Conservation (phyloP, 2,888 invertebrate species). For the Choreutis nemorana region DNA sequence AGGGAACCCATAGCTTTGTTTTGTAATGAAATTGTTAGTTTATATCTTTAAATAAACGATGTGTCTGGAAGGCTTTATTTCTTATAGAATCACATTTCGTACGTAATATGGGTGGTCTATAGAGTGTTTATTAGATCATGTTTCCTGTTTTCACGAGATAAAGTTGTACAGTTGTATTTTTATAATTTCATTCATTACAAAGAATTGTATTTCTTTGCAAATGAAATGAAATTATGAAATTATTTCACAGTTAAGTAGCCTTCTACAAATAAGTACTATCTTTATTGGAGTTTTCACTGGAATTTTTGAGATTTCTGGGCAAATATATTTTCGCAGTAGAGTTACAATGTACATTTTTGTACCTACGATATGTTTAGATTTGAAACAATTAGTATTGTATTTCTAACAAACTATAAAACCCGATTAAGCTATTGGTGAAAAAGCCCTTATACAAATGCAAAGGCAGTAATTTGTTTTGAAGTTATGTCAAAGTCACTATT, state of each 20-base stretch:
- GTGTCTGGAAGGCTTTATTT: constrained; percentile 26
- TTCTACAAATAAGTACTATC: not conserved
- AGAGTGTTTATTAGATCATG: constrained; percentile 8
- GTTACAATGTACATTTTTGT: too few relatives aligned
- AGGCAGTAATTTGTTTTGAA: constrained; percentile 9
- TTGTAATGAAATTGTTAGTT: constrained; percentile 56
- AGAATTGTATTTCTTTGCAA: not conserved
- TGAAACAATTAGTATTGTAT: too few relatives aligned
- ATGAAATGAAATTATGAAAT: not conserved
- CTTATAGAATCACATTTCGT: constrained; percentile 17
- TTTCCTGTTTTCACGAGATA: too few relatives aligned
- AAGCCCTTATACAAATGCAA: constrained; percentile 8
- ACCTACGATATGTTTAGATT: too few relatives aligned
- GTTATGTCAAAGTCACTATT: constrained; percentile 7
- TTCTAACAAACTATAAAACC: too few relatives aligned
- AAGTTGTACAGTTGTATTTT: constrained; percentile 1
- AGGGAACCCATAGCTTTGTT: constrained; percentile 50
- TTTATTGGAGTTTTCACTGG: not conserved
- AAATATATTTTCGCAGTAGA: too few relatives aligned
- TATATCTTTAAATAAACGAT: constrained; percentile 51
- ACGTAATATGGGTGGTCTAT: constrained; percentile 40
- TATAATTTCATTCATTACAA: too few relatives aligned
- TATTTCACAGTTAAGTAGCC: not conserved
- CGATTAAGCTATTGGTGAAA: constrained; percentile 1
- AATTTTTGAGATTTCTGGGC: too few relatives aligned